Evolutionary conservation across 1,140 invertebrate species (phyloP).

Genomic region (Halyomorpha halys): DNA sequence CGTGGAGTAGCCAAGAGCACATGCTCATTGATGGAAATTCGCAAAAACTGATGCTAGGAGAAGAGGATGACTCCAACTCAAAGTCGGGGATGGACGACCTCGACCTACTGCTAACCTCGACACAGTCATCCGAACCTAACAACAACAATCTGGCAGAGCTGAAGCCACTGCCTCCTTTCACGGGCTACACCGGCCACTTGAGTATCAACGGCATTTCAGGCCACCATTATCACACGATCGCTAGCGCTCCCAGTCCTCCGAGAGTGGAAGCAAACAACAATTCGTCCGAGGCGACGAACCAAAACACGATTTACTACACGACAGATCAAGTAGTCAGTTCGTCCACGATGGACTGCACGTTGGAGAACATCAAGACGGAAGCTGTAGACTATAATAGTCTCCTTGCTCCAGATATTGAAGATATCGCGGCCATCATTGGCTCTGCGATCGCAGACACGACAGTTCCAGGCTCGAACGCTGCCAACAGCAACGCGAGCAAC

Average conservation of each 20-base stretch:
- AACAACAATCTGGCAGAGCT: constrained; percentile 60
- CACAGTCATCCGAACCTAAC: constrained; percentile 36
- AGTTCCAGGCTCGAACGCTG: constrained; percentile 47
- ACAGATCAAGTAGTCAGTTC: constrained; percentile 34
- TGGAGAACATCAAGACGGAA: constrained; percentile 40
- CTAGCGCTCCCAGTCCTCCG: constrained; percentile 39
- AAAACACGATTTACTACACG: constrained; percentile 35
- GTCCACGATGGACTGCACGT: constrained; percentile 35
- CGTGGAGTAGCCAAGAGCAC: constrained; percentile 19
- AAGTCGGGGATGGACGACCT: constrained; percentile 48
- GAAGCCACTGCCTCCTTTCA: constrained; percentile 77
- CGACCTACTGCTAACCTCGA: constrained; percentile 43
- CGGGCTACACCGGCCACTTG: constrained; percentile 68
- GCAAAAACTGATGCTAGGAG: constrained; percentile 22
- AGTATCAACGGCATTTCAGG: constrained; percentile 75
- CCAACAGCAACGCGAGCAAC: constrained; percentile 34
- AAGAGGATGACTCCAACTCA: constrained; percentile 37
- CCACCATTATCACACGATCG: constrained; percentile 75
- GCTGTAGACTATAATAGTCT: constrained; percentile 40
- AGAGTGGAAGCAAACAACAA: constrained; percentile 49
- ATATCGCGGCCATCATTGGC: constrained; percentile 77
- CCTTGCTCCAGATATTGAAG: constrained; percentile 57
- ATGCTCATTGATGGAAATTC: constrained; percentile 20
- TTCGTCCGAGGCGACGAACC: constrained; percentile 32
- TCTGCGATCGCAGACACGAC: constrained; percentile 82